Evolutionary conservation across 1,140 invertebrate genomes (phyloP).

Genomic region (Arion vulgaris): DNA sequence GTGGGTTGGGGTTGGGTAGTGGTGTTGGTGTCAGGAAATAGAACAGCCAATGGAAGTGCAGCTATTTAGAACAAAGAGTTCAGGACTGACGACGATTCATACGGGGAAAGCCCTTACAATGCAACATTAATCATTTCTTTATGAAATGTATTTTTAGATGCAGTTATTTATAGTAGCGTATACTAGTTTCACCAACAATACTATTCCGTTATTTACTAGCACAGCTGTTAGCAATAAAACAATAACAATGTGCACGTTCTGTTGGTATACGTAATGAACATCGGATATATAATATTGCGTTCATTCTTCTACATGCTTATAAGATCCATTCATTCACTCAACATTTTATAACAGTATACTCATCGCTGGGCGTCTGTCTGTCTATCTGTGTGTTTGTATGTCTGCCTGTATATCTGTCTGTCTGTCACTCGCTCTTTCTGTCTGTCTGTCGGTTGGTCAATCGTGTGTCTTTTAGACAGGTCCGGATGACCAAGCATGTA

Average conservation of each 20-base stretch:
- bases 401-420: background rate
- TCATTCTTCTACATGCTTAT: too few species aligned
- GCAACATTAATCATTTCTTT: background rate
- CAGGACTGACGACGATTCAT: too few species aligned
- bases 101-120: too few species aligned
- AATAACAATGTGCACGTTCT: too few species aligned
- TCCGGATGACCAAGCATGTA: too few species aligned
- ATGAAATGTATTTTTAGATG: background rate
- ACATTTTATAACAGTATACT: too few species aligned
- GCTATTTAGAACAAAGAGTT: background rate
- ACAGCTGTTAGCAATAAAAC: too few species aligned
- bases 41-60: background rate
- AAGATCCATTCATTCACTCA: too few species aligned
- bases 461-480: too few species aligned
- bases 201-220: background rate
- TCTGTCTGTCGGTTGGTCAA: background rate
- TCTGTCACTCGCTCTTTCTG: background rate
- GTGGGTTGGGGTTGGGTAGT: background rate
- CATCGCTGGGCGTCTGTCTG: background rate
- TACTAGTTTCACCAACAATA: background rate
- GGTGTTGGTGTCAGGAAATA: too few species aligned
- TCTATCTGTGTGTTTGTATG: background rate
- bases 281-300: too few species aligned
- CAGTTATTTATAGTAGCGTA: background rate
- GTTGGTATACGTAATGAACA: too few species aligned